Conservation (phyloP, 2,888 invertebrate species). For the Dinocampus coccinellae region DNA sequence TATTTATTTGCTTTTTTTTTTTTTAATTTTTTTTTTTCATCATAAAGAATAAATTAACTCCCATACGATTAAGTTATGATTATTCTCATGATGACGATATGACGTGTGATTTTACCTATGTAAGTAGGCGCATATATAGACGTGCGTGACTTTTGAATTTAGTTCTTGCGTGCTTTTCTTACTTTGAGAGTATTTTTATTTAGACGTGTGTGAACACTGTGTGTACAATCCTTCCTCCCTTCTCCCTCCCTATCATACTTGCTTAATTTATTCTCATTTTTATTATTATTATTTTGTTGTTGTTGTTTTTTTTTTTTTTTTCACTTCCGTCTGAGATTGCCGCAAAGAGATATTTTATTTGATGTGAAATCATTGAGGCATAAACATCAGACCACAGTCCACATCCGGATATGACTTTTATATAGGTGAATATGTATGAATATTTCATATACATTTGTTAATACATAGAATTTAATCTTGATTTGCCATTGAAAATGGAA, state of each 20-base stretch:
- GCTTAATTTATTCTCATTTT: background rate
- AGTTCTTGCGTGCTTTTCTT: conserved; percentile 10
- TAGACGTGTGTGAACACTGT: background rate
- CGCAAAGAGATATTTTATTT: conserved; percentile 17
- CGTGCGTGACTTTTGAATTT: conserved; percentile 19
- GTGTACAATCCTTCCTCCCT: no score
- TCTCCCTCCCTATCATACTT: background rate
- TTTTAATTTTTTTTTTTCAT: background rate
- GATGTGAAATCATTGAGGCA: conserved; percentile 62
- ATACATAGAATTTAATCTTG: no score
- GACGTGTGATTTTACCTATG: background rate
- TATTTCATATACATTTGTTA: no score
- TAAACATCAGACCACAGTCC: conserved; percentile 65
- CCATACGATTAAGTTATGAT: background rate
- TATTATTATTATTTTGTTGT: background rate
- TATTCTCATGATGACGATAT: conserved; percentile 1
- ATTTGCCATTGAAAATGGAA: no score
- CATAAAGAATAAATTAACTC: background rate
- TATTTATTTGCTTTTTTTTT: background rate
- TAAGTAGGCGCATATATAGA: background rate
- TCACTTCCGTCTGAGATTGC: conserved; percentile 24
- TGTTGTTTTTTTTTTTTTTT: background rate
- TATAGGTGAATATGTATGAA: conserved; percentile 16
- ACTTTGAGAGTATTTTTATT: background rate
- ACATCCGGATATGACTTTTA: conserved; percentile 62